Evolutionary conservation across 2,797 vertebrate genomes (phyloP).

Genomic region (Halcyon chelicuti): DNA sequence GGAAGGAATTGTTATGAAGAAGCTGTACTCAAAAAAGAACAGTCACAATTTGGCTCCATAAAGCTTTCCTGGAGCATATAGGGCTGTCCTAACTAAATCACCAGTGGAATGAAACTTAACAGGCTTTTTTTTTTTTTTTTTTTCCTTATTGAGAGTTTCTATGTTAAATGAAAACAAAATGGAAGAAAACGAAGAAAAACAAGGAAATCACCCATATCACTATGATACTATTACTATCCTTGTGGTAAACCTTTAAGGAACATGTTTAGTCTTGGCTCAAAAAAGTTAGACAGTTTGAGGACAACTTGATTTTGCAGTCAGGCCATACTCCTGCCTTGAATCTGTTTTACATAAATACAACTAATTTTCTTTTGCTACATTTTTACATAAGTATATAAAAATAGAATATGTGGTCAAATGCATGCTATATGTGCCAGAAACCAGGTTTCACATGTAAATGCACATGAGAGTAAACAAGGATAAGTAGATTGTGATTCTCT

Average conservation of each 20-base stretch:
- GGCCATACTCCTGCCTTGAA: not conserved
- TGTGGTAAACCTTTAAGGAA: not conserved
- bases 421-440: not conserved
- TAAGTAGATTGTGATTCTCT: not conserved
- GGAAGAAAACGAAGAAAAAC: not conserved
- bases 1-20: not conserved
- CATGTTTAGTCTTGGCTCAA: not conserved
- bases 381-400: not conserved
- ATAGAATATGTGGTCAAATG: not conserved
- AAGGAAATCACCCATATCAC: not conserved
- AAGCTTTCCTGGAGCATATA: not conserved
- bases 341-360: not conserved
- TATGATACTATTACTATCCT: not conserved
- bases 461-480: not conserved
- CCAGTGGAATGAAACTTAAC: not conserved
- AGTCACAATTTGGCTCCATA: not conserved
- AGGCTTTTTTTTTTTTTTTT: not conserved
- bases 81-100: not conserved
- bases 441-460: not conserved
- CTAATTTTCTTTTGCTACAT: not conserved
- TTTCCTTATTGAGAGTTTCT: not conserved
- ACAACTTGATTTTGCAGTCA: not conserved
- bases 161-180: not conserved
- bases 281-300: not conserved
- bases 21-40: not conserved